Evolutionary conservation across 1,140 invertebrate species (phyloP), one percentile per base, ranked within the genome.

Genomic region (Venustaconcha ellipsiformis): DNA sequence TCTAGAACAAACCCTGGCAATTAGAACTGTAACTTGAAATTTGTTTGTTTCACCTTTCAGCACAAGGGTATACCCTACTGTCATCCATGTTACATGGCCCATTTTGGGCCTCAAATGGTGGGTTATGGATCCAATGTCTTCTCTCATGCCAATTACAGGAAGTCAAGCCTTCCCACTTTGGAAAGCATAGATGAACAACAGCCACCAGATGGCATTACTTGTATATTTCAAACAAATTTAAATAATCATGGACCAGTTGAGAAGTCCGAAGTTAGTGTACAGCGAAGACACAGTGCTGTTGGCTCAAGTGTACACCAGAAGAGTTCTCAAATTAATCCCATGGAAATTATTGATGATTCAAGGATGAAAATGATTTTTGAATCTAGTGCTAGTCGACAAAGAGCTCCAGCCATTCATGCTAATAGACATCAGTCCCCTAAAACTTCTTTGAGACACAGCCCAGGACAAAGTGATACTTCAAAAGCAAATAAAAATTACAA

Each of bases 51-150:
- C 77, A 80, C 76, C 80, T 91, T 89, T 72, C 87, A 88, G 87
- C 83, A 85, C 70, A 85, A 88, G 63, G 84, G 87, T 11, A 70
- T 76, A 18, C 87, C 87, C 26, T 88, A 83, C 78, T 88, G 87
- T 75, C 85, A 87, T 70, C 87, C 86, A 18, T 88, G 87, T 70
- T 88, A 88, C 78, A 82, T 78, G 59, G 83, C 82, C 6, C 72
- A 84, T 30, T 88, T 84, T 79, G 87, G 87, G 18, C 87, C 87
- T 15, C 93, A 95, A 82, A 91, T 96, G 17, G 95, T 96, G 90
- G 95, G 95, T 14, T 95, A 96, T 90, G 95, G 95, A 23, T 96
- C 95, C 56, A 92, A 94, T 87, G 94, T 96, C 30, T 95, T 95
- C 89, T 95, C 95, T 75, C 95, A 96, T 87, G 95, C 94, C 69